Conservation (phyloP, 2,888 invertebrate genomes). For the Palloptera scutellata region DNA sequence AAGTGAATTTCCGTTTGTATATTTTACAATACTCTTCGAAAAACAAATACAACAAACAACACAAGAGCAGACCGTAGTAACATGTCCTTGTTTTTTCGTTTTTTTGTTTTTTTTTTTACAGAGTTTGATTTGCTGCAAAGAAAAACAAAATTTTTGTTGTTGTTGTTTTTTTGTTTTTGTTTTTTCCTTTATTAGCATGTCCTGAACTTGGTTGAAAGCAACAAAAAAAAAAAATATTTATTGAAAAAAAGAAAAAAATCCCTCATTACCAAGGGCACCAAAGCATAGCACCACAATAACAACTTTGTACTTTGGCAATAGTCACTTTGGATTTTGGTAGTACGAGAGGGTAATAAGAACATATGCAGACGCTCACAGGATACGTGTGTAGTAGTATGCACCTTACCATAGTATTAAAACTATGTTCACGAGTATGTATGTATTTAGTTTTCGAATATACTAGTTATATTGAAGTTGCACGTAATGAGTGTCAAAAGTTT, state of each 20-base stretch:
- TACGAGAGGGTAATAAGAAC: no score
- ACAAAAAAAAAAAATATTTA: constrained; percentile 38
- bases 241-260: constrained; percentile 56
- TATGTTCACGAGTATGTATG: no score
- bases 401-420: no score
- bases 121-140: no score
- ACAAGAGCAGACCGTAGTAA: constrained; percentile 10
- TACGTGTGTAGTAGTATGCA: no score
- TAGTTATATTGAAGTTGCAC: no score
- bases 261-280: constrained; percentile 55
- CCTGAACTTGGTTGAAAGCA: constrained; percentile 33
- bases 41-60: constrained; percentile 12
- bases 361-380: no score
- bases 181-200: constrained; percentile 21
- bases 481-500: no score
- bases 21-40: not conserved
- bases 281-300: constrained; percentile 3
- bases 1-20: not conserved
- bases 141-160: constrained; percentile 1
- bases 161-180: constrained; percentile 20
- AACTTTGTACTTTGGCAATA: not conserved
- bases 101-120: not conserved
- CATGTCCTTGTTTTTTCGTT: constrained; percentile 20
- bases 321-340: no score
- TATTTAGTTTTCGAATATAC: no score